Conservation (phyloP, 2,797 vertebrate genomes). For the Micromesistius poutassou region DNA sequence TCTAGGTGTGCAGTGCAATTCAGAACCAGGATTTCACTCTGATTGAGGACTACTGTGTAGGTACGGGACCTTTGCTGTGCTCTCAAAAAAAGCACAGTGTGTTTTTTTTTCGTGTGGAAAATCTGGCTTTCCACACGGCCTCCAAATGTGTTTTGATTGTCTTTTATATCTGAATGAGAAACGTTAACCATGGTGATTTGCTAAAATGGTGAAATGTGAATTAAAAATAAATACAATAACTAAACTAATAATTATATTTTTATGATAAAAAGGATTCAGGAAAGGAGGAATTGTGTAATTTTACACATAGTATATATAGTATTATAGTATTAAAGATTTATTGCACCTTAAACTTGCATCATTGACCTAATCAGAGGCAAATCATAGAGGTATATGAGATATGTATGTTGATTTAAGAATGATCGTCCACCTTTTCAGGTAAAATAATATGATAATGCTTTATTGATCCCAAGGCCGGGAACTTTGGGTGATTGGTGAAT, state of each 20-base stretch:
- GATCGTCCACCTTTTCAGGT: neutral
- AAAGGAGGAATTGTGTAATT: neutral
- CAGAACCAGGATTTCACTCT: slow-evolving; percentile 75
- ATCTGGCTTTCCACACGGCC: neutral
- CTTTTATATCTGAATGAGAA: neutral
- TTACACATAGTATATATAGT: neutral
- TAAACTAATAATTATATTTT: neutral
- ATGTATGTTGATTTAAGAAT: neutral
- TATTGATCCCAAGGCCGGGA: too few species aligned
- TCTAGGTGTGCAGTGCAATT: slow-evolving; percentile 69
- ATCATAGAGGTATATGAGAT: neutral
- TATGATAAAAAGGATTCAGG: neutral
- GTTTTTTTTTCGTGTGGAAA: too few species aligned
- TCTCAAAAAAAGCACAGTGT: too few species aligned
- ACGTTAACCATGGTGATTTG: neutral
- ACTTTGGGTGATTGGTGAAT: neutral
- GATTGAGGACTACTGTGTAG: slow-evolving; percentile 67
- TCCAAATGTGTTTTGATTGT: neutral
- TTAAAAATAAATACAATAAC: neutral
- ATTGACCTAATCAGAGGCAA: neutral
- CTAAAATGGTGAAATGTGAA: neutral
- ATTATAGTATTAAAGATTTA: neutral
- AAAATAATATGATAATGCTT: too few species aligned
- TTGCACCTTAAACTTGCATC: neutral
- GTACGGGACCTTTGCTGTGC: slow-evolving; percentile 32